Evolutionary conservation across 2,797 vertebrate species (phyloP), one percentile per base, ranked within the genome.

Genomic region (Chrysocyon brachyurus): DNA sequence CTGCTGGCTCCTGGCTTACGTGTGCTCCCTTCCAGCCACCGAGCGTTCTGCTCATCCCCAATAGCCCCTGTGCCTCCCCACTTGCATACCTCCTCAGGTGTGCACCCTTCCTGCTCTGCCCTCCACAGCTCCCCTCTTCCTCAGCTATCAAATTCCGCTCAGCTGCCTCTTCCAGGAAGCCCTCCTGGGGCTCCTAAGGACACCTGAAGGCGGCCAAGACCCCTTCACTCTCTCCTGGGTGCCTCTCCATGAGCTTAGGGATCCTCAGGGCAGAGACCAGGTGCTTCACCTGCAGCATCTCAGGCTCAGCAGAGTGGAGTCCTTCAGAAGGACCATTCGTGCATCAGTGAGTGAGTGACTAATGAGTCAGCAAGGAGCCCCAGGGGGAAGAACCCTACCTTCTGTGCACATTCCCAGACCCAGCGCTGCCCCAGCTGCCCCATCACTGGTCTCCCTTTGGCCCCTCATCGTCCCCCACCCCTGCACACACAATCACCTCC

Each of bases 311-410:
- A 2, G 10, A 15, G 24, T 8, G 7, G 52, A 28, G 0, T 1
- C 1, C 16, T 66, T 11, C n/a, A 12, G 79, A 40, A 21, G 17
- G 17, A 46, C 56, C 0, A 3, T 8, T 0, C 14, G n/a, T 3
- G 19, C 4, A 1, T 19, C 6, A 1, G 6, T 0, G n/a, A 36
- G 22, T 5, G 33, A 6, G 6, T 52, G 73, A 28, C 0, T 2
- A 56, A n/a, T 0, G 0, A 16, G 57, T 11, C 6, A 24, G 15
- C 12, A 17, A 31, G 87, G 40, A 54, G 17, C 54, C 17, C 14
- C 12, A 1, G 31, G 5, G 57, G 22, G 12, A 15, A 12, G 22
- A 22, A 52, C 33, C 11, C 6, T 21, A 17, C 52, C 57, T 31
- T 7, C 0, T 14, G 0, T 0, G 8, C 12, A 11, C 12, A 57